Evolutionary conservation across 2,888 invertebrate species (phyloP), one percentile per base, ranked within the genome.

Genomic region (Anticlea derivata): DNA sequence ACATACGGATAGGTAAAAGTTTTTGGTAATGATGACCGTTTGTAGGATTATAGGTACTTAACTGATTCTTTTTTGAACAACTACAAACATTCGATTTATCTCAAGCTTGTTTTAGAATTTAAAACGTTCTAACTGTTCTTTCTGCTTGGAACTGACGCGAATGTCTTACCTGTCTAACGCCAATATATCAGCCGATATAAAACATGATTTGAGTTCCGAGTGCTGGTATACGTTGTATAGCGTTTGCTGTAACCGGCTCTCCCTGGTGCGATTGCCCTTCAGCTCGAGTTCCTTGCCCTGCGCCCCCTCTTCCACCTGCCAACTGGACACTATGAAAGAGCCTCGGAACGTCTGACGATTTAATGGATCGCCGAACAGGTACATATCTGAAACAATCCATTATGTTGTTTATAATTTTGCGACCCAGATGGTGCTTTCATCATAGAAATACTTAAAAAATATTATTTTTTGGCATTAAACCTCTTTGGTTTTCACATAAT

Each of bases 281-380:
- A 94, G 93, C 63, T 95, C 86, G 63, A 93, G 93, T 69, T 93
- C 86, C 43, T 92, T 89, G 89, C 91, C 88, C 88, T 54, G 94
- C 92, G 81, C 94, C 93, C 29, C 93, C 64, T 95, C 84, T 58
- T 93, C 93, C 64, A 92, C 82, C 33, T 92, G 91, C 92, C 95
- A 92, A 68, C 96, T 95, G 7, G 94, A 94, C 54, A 96, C 94
- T 63, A 94, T 92, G 79, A 97, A 96, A 51, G 94, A 95, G 29
- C 95, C 97, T 56, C 96, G 92, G 85, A 96, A 97, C 49, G 96
- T 93, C 79, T 96, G 94, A 76, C 96, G 96, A 70, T 94, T 94
- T 40, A 95, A 90, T 31, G 94, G 94, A 66, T 94, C 94, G 35
- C 93, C 92, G 56, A 94, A 92, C 68, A 95, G 92, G 82, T 94